These are phyloP conservation scores for Mastomys coucha DNA, from an alignment of 2,113 vertebrate species.

Conservation along the genomic window DNA sequence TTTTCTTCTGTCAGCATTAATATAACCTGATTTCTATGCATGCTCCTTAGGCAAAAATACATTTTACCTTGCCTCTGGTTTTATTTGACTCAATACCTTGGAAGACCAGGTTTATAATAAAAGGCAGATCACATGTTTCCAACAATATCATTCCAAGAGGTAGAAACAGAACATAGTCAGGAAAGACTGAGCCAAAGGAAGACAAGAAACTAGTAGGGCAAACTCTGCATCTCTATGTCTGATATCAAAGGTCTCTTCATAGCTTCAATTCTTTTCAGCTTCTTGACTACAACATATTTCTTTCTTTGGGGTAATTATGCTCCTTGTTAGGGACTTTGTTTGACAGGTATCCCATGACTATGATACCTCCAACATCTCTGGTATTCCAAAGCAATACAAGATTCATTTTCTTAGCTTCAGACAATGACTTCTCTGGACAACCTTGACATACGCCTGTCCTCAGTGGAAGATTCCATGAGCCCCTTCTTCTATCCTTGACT, in stretches of 20 bases:
- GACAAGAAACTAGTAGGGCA: not conserved
- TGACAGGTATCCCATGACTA: not conserved
- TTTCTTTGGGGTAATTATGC: not conserved
- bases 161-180: not conserved
- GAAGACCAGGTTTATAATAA: not conserved
- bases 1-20: not conserved
- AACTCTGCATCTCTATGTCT: not conserved
- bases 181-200: not conserved
- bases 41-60: accelerated
- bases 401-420: not conserved
- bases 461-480: not conserved
- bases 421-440: not conserved
- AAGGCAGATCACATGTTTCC: not conserved
- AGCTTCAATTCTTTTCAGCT: not conserved
- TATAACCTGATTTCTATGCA: not conserved
- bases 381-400: not conserved
- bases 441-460: not conserved
- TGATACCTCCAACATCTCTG: not conserved
- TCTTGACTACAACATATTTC: not conserved
- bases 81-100: not conserved
- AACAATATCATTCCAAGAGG: not conserved
- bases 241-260: not conserved
- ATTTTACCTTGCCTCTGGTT: not conserved
- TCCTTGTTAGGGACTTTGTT: not conserved
- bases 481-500: not conserved